These are phyloP conservation scores for Plestiodon gilberti DNA, from an alignment of 2,113 vertebrate species.

Conservation along the genomic window DNA sequence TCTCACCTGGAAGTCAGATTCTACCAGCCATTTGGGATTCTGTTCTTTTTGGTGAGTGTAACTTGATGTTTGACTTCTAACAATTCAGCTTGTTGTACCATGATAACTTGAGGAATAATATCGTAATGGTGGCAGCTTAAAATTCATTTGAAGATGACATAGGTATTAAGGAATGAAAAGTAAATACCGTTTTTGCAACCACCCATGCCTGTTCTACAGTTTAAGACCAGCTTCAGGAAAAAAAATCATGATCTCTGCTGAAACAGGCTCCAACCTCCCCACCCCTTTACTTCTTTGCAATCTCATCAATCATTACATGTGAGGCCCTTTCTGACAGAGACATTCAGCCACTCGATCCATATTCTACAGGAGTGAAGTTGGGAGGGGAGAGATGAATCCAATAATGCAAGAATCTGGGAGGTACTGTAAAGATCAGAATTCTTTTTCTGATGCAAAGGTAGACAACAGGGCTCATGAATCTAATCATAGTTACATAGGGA, in stretches of 20 bases:
- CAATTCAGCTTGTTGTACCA: neutral
- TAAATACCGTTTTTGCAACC: no score
- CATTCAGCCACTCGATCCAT: neutral
- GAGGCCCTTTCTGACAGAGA: neutral
- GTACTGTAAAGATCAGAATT: no score
- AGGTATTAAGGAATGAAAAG: neutral
- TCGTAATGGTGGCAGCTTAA: neutral
- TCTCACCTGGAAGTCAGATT: neutral
- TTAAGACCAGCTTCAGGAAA: neutral
- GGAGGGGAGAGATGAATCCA: neutral
- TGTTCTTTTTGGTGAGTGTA: neutral
- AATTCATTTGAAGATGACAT: neutral
- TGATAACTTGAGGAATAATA: neutral
- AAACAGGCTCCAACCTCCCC: neutral
- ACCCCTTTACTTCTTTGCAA: neutral
- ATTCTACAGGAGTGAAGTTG: neutral
- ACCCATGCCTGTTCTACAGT: neutral
- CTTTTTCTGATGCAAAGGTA: neutral
- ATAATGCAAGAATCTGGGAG: neutral
- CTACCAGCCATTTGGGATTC: neutral
- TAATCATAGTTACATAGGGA: neutral
- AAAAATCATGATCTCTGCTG: accelerated
- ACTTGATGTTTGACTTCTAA: neutral
- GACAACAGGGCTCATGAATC: neutral
- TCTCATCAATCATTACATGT: neutral